Conservation (phyloP, 1,140 invertebrate species). For the Ostrea denselamellosa region DNA sequence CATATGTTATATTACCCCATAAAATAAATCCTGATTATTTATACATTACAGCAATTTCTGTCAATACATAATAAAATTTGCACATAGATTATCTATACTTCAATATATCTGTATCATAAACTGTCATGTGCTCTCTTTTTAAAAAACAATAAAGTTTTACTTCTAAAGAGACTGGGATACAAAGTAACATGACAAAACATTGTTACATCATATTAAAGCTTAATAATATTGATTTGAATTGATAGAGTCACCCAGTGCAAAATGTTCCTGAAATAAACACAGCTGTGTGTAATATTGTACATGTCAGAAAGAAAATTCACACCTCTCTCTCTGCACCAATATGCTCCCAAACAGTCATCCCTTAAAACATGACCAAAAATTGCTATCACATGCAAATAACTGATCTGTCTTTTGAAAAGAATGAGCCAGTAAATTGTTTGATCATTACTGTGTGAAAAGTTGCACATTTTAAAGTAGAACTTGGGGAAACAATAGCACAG, state of each 20-base stretch:
- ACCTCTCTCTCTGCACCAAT: neutral
- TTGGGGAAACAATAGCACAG: neutral
- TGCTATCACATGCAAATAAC: conserved; percentile 11
- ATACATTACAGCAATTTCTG: neutral
- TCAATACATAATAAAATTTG: neutral
- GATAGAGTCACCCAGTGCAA: neutral
- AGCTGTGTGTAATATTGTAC: neutral
- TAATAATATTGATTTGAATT: too few species aligned
- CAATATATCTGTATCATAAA: too few species aligned
- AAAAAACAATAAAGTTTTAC: too few species aligned
- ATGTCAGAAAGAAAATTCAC: neutral
- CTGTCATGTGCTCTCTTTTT: too few species aligned
- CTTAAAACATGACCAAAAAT: neutral
- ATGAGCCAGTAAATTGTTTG: neutral
- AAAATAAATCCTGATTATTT: neutral
- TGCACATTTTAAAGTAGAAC: conserved; percentile 12
- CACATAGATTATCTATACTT: neutral
- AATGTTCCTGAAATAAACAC: neutral
- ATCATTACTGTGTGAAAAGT: conserved; percentile 18
- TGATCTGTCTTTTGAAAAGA: neutral
- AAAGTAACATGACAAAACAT: too few species aligned
- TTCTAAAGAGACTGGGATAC: too few species aligned
- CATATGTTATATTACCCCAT: neutral
- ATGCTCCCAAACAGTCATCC: neutral
- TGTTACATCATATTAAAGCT: too few species aligned